A percentile compares a stretch with the other conserved stretches of the same genome.
Evolutionary conservation across 2,113 vertebrate species (phyloP).

Genomic region (Passerina amoena): DNA sequence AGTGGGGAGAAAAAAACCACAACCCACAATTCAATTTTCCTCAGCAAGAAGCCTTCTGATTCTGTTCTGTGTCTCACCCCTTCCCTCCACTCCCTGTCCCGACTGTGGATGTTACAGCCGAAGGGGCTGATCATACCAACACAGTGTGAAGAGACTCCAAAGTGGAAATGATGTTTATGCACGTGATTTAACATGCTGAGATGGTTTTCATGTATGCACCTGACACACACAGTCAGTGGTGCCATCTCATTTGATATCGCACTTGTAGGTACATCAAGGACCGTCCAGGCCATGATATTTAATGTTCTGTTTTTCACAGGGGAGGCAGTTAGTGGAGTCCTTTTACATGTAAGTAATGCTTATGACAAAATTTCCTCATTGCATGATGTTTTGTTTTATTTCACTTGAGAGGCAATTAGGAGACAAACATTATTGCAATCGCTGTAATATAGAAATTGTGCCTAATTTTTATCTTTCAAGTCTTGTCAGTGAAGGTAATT

Average conservation of each 20-base stretch:
- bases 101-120: accelerated
- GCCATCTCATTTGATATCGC: not conserved
- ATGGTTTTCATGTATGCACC: not conserved
- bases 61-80: not conserved
- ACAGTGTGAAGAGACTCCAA: not conserved
- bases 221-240: not conserved
- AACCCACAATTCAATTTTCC: not conserved
- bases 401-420: slow-evolving; percentile 43
- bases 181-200: not conserved
- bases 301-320: not conserved
- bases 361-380: not conserved
- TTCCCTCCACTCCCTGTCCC: not conserved
- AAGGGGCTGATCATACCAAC: not conserved
- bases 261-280: not conserved
- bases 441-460: slow-evolving; percentile 25
- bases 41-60: not conserved
- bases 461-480: slow-evolving; percentile 31
- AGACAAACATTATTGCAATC: not conserved
- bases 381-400: not conserved
- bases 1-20: too few species aligned
- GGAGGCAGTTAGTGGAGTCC: slow-evolving; percentile 2
- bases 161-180: not conserved
- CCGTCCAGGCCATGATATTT: not conserved
- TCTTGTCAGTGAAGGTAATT: slow-evolving; percentile 25
- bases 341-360: not conserved